Conservation (phyloP, 2,888 invertebrate genomes). For the Abrostola triplasia region DNA sequence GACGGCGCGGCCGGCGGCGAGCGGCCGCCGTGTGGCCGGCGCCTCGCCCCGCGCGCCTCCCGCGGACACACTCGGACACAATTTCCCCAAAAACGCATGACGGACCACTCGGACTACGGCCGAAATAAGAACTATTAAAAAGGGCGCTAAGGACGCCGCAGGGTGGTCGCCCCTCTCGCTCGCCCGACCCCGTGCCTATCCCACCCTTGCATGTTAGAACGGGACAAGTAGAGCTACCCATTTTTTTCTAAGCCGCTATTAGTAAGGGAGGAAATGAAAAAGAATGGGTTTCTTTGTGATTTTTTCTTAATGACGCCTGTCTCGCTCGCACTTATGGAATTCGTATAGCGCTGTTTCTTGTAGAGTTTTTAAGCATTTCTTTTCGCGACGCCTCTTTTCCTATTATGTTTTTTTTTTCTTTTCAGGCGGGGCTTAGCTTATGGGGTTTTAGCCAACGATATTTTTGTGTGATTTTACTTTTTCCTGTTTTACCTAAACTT, state of each 20-base stretch:
- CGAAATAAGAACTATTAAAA: conserved; percentile 86
- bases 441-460: conserved; percentile 80
- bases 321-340: conserved; percentile 75
- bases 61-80: conserved; percentile 62
- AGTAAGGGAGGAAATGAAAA: conserved; percentile 87
- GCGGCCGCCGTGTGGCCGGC: conserved; percentile 63
- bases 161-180: conserved; percentile 83
- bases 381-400: conserved; percentile 84
- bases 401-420: conserved; percentile 81
- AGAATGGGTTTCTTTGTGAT: conserved; percentile 87
- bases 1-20: conserved; percentile 77
- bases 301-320: conserved; percentile 81
- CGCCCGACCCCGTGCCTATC: conserved; percentile 76
- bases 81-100: conserved; percentile 70
- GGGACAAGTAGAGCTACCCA: conserved; percentile 80
- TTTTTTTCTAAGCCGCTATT: conserved; percentile 87
- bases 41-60: conserved; percentile 57
- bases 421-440: conserved; percentile 84
- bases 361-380: conserved; percentile 79
- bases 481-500: conserved; percentile 78
- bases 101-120: conserved; percentile 82
- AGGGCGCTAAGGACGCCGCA: conserved; percentile 80
- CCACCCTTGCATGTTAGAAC: conserved; percentile 80
- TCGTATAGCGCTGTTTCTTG: conserved; percentile 69
- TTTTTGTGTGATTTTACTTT: conserved; percentile 71